Evolutionary conservation across 2,797 vertebrate species (phyloP), one percentile per base, ranked within the genome.

Genomic region (Coendou prehensilis): DNA sequence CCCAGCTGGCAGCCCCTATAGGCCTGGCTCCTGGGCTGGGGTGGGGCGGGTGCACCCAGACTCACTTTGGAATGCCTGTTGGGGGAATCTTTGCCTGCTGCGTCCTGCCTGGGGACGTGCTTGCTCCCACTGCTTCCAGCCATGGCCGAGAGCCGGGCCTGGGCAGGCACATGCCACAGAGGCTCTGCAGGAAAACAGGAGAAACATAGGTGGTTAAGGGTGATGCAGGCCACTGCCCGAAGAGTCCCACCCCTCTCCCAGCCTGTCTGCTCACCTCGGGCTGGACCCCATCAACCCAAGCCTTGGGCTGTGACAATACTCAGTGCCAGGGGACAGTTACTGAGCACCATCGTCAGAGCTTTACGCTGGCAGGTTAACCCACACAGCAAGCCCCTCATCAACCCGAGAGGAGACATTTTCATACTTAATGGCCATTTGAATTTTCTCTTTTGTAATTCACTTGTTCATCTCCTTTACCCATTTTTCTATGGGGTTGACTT

Each of bases 61-160:
- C 98, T 98, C 96, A 99, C 99, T 99, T 99, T 99, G n/a, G 99
- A 99, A 98, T 99, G 99, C 78, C 99, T 98, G 98, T 99, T 99
- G 89, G 99, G 99, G 84, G 99, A 99, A 83, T 99, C 99, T 97
- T 99, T 99, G 86, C 99, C 99, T 0, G 98, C 98, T 41, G 98
- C 54, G 18, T 99, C 99, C 98, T 99, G 99, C 96, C 99, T 98
- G 97, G 98, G 90, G 2, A 98, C 18, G 64, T 99, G 99, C 96
- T 99, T 99, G 98, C 97, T 99, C 78, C 97, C 97, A 10, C 96
- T 98, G 94, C 93, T 96, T 81, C 96, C 98, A 0, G 97, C 54
- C 52, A 95, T 71, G 18, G 98, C 98, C 0, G 98, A 98, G 61
- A 98, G 98, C 87, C 99, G 98, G 52, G 99, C 98, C 5, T 99